Evolutionary conservation across 2,797 vertebrate genomes (phyloP), one percentile per base, ranked within the genome.

Genomic region (Cyclura pinguis): DNA sequence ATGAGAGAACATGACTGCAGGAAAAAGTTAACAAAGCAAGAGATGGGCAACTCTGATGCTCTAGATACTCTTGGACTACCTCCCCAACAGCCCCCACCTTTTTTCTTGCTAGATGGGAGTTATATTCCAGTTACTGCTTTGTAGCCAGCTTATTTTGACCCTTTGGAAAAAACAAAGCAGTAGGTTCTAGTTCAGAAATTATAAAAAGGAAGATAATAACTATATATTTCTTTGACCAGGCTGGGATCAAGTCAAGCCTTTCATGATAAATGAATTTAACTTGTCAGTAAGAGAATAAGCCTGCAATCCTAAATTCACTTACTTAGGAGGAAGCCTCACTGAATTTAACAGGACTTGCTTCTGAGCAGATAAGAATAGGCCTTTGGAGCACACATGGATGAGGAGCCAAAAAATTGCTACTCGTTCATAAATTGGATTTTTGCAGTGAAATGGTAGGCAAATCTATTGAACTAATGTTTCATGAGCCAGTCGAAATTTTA

Each of bases 21-120:
- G 57, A 69, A 87, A 91, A 91, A 89, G 74, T 89, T 91, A 76
- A 57, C 14, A 86, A 88, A 90, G 92, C 55, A 87, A 82, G 2
- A 32, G 9, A 9, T 29, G 67, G 27, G 27, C 27, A 38, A 10
- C 47, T 50, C 24, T 50, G 24, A 27, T 9, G 24, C 27, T 78
- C 42, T 24, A 78, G 42, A 4, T 6, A 78, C 35, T 76, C 35
- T 7, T 38, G 35, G n/a, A 76, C 73, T 20, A 42, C 35, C 35
- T 38, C 13, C 35, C 3, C 72, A 74, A n/a, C 16, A n/a, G 14
- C 72, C 72, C n/a, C 32, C 9, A 69, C 24, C 64, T 13, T n/a
- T 35, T 16, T n/a, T n/a, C n/a, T 74, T 24, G 24, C 67, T 69
- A 69, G 29, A 69, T 69, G 72, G 32, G 72, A 35, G 35, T 18